Base-by-base conservation (phyloP, 2,888 invertebrate species). In the Zonitis immaculata region DNA sequence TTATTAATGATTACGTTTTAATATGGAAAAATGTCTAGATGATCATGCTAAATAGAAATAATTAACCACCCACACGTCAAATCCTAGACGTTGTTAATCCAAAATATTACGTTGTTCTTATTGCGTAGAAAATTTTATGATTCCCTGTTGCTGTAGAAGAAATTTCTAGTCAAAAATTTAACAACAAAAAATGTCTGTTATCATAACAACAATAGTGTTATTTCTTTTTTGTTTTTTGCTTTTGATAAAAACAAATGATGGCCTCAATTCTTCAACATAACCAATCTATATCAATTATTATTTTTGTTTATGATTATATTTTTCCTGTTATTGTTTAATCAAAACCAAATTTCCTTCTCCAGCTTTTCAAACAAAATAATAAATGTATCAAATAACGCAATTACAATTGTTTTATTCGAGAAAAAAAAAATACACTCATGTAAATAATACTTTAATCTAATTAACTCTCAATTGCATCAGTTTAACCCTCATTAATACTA, bases 1-100 rank as follows among this genome's bases (percentile, higher is more conserved):
- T 18, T 35, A 35, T 35, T 35, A 35, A 35, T 35, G 35, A 35
- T 35, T 35, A 35, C 35, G 18, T 39, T 39, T 39, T 39, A 39
- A 39, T 11, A 16, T 8, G 14, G n/a, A 14, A 14, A 32, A 32
- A 18, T 39, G 18, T 35, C 35, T 35, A 14, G 14, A 20, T 1
- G 20, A 39, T 39, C 20, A 20, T 20, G 5, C 39, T n/a, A n/a
- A n/a, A n/a, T n/a, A n/a, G n/a, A n/a, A n/a, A n/a, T 20, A 39
- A 39, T 39, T 20, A 39, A 39, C 39, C 39, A 39, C 39, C 39
- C 39, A 39, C 39, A 39, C 20, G 18, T 6, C 11, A 35, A 35
- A 35, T 35, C 5, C 22, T 5, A 22, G 22, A 4, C 22, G 5
- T 22, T 22, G 3, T 22, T 22, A 22, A 22, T 22, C 3, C 3